A percentile compares a stretch with the other conserved stretches of the same genome.
Evolutionary conservation across 2,888 invertebrate species (phyloP).

Genomic region (Netelia fuscicornis): DNA sequence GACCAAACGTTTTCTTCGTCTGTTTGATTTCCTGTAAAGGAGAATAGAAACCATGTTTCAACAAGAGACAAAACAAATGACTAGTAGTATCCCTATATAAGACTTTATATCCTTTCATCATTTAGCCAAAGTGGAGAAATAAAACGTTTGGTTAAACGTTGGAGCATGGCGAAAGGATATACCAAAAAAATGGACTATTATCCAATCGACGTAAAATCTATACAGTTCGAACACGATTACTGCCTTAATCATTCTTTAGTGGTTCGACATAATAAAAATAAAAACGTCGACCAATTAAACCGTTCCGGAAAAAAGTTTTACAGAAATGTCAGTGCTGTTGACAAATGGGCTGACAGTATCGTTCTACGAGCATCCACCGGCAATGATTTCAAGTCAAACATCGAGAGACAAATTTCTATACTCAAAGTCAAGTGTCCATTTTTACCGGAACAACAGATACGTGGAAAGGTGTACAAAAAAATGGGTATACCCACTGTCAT

Average conservation of each 20-base stretch:
- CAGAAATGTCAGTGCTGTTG: slow-evolving; percentile 42
- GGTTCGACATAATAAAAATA: slow-evolving; percentile 19
- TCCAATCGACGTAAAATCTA: background rate
- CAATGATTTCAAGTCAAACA: slow-evolving; percentile 54
- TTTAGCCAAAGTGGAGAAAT: slow-evolving; percentile 2
- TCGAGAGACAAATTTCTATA: slow-evolving; percentile 67
- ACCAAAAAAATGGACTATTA: slow-evolving; percentile 3
- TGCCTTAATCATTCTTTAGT: background rate
- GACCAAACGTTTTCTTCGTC: background rate
- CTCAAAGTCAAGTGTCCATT: slow-evolving; percentile 70
- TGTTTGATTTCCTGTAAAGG: no score
- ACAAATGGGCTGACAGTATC: slow-evolving; percentile 62
- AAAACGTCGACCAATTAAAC: background rate
- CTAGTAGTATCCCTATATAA: background rate
- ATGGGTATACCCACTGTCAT: slow-evolving; percentile 68
- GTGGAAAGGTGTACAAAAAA: slow-evolving; percentile 69
- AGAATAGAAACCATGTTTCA: background rate
- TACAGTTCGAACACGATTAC: slow-evolving; percentile 54
- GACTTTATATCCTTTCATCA: slow-evolving; percentile 24
- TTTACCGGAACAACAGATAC: slow-evolving; percentile 69
- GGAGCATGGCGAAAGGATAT: slow-evolving; percentile 18
- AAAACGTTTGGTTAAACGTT: background rate
- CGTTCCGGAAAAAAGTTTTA: slow-evolving; percentile 24
- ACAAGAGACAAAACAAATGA: slow-evolving; percentile 9
- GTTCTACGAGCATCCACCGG: slow-evolving; percentile 40